Base-by-base conservation (phyloP, 1,140 invertebrate genomes). In the Palaemon carinicauda region DNA sequence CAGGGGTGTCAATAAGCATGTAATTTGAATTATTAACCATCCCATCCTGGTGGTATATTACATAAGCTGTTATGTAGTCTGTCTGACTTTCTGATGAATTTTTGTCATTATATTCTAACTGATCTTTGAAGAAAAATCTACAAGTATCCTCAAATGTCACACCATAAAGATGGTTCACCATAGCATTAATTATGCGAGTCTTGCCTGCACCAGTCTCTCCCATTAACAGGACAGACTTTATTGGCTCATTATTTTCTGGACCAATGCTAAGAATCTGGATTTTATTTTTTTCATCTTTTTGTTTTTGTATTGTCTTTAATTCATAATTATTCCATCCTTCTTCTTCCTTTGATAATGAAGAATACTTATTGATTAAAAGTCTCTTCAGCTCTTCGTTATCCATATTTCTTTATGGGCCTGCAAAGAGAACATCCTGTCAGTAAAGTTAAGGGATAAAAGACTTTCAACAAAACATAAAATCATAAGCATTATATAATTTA, bases 71-170 rank as follows among this genome's bases (percentile, higher is more conserved):
- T 17, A 86, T 80, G 27, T 29, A 80, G 51, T 86, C 84, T 80
- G 84, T 86, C 77, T 86, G 84, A 54, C 84, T 86, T 17, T 86
- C 84, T 21, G 84, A 80, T 50, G 71, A 51, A 50, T 27, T 86
- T 15, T 78, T 27, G 41, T 74, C 7, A 41, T n/a, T 51, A 19
- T 52, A 56, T n/a, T 31, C 69, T 19, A 21, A 33, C 65, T 86
- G 56, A 17, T 86, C 84, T 24, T 86, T 80, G 7, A 86, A 21
- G 27, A 73, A 69, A 24, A 86, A 27, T 50, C 84, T 75, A 19
- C 53, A 86, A 51, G 52, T 53, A 50, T 86, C 75, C 3, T 86
- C 50, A 74, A 80, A 80, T 50, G 60, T 73, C 7, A 80, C 77
- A 74, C 77, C 84, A 56, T 71, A 73, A 1, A 80, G 21, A 27